Conservation (phyloP, 2,888 invertebrate genomes). For the Eurois occulta region DNA sequence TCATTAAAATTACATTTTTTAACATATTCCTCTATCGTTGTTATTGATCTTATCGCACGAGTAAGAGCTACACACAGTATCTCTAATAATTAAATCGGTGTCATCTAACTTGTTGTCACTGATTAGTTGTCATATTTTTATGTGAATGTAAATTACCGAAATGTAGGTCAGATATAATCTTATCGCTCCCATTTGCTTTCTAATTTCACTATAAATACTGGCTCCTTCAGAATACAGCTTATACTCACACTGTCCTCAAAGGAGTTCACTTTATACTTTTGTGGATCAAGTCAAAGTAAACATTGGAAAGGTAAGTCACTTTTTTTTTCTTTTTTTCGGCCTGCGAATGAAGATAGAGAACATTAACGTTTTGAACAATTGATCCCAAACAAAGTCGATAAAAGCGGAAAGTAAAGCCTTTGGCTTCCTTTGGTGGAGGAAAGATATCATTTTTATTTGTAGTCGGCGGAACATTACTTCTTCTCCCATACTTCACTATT, state of each 20-base stretch:
- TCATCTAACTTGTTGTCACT: background rate
- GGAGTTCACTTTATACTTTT: constrained; percentile 1
- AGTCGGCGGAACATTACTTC: background rate
- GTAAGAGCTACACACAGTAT: background rate
- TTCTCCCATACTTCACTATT: background rate
- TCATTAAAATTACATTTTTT: too few species aligned
- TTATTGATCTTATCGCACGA: background rate
- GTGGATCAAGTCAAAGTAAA: background rate
- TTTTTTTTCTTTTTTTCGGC: background rate
- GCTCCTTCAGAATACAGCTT: background rate
- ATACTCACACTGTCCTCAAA: constrained; percentile 17
- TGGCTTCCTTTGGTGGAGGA: background rate
- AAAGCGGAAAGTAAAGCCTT: background rate
- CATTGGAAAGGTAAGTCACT: background rate
- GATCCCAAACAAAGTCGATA: background rate
- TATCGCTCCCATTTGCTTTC: background rate
- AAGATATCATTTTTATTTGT: background rate
- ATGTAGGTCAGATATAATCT: background rate
- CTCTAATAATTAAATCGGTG: background rate
- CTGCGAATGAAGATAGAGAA: background rate
- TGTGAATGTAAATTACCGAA: background rate
- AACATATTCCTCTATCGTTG: background rate
- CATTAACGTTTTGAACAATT: too few species aligned
- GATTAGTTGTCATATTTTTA: background rate
- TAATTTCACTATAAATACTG: constrained; percentile 35